Evolutionary conservation across 2,888 invertebrate genomes (phyloP), one percentile per base, ranked within the genome.

Genomic region (Galerucella nymphaeae): DNA sequence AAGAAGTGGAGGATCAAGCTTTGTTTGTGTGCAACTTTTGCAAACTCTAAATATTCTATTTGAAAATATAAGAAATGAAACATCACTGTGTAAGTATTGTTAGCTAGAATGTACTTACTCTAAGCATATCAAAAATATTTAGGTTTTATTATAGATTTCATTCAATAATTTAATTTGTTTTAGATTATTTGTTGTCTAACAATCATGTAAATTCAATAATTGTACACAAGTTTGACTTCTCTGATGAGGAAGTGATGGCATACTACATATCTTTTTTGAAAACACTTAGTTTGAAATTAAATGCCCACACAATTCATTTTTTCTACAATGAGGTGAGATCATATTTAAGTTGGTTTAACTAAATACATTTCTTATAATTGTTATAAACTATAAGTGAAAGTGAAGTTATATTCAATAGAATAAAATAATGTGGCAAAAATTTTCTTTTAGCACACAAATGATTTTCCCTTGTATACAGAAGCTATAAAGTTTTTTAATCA

Each of bases 171-270:
- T 77, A 79, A 80, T 74, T 73, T 9, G 5, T 92, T 92, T 75
- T 89, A 98, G 99, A 99, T 93, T 99, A 99, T 87, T 89, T 99
- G 70, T 89, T 99, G 71, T 99, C 99, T 84, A 99, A 99, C 88
- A 99, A 99, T 87, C 99, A 99, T 88, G 98, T 99, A 53, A 99
- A 99, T 88, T 97, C 97, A 64, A 99, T 99, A 84, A 99, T 99
- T 85, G 96, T 98, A 69, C 99, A 99, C 88, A 98, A 98, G 88
- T 99, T 99, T 90, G 99, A 99, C 87, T 98, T 99, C 85, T 97
- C 97, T 3, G 99, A 99, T 87, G 99, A 99, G 87, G 99, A 99
- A 90, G 98, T 99, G 63, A 98, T 99, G 97, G 98, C 99, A 1
- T 99, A 99, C 87, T 99, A 99, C 87, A 99, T 99, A 85, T 97